These are phyloP conservation scores for Dexiosoma caninum DNA, from an alignment of 2,888 invertebrate species.

Conservation along the genomic window DNA sequence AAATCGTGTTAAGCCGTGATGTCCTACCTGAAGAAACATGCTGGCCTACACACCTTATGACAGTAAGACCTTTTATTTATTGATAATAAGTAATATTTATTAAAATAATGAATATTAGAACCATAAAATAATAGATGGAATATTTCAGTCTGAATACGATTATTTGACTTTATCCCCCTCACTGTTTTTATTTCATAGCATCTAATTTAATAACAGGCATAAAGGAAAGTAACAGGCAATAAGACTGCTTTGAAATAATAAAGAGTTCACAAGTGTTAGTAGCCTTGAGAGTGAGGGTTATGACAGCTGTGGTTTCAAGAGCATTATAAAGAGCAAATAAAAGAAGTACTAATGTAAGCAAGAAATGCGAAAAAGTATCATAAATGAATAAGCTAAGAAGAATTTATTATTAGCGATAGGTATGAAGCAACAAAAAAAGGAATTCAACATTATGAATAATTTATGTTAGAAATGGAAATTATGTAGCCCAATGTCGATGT, in stretches of 20 bases:
- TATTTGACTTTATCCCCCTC: too few species aligned
- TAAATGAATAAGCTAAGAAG: conserved; percentile 58
- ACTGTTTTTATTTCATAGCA: conserved; percentile 7
- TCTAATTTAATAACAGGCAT: conserved; percentile 24
- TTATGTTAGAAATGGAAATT: conserved; percentile 57
- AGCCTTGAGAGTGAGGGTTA: background rate
- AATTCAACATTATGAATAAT: conserved; percentile 54
- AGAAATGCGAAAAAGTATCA: conserved; percentile 30
- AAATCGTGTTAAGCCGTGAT: background rate
- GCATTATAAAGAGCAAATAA: conserved; percentile 29
- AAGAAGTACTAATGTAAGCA: conserved; percentile 5
- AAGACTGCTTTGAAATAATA: background rate
- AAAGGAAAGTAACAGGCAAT: background rate
- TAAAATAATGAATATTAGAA: conserved; percentile 51
- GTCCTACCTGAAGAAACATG: background rate
- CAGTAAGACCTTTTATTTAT: conserved; percentile 24
- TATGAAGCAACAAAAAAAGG: background rate
- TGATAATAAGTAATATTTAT: conserved; percentile 59
- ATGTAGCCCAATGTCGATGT: conserved; percentile 51
- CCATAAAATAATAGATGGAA: conserved; percentile 51
- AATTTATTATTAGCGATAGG: conserved; percentile 55
- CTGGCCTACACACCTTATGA: too few species aligned
- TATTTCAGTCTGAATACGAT: conserved; percentile 2
- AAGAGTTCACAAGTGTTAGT: conserved; percentile 4
- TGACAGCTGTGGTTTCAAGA: conserved; percentile 12